Evolutionary conservation across 2,113 vertebrate species (phyloP), one percentile per base, ranked within the genome.

Genomic region (Lepisosteus oculatus): DNA sequence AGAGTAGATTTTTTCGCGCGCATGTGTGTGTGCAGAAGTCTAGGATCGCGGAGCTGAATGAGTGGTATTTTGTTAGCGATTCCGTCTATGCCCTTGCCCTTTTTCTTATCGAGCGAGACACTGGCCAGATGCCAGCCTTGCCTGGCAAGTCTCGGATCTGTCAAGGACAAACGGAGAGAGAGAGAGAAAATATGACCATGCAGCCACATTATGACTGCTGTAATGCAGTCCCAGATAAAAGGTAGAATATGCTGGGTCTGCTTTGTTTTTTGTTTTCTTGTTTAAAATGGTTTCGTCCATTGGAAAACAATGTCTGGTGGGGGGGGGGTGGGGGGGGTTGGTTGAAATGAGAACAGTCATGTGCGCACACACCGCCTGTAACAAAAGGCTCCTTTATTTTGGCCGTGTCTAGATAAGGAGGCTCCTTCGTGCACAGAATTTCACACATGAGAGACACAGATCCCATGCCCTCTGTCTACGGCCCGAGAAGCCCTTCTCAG

Each of bases 321-420:
- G 41, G 55, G 9, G 43, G 12, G 43, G 64, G 42, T 8, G 54
- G 67, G 42, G 43, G 44, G 44, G 4, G 15, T 9, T 55, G 14
- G 85, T 85, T 90, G 88, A 90, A 88, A 90, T 87, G 88, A 85
- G 81, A 85, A 83, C 83, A 82, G 88, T 90, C 88, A 92, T 91
- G 90, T 87, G 88, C 77, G 88, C 77, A 81, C 84, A 85, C 83
- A 85, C 29, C 29, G 79, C 73, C 80, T 69, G 78, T 80, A 89
- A 90, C 90, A 91, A 92, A 90, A 90, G 88, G 83, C 74, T 78
- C 84, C 86, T 83, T 87, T 91, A 90, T 90, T 88, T 86, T 79
- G 88, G 78, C 82, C 80, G 88, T 84, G 92, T 89, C 87, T 88
- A 90, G 88, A 92, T 92, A 87, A 88, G 86, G 72, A 71, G 80